Percentiles rank a stretch among this genome's conserved stretches.
Evolutionary conservation across 2,888 invertebrate species (phyloP).

Genomic region (Sphinx pinastri): DNA sequence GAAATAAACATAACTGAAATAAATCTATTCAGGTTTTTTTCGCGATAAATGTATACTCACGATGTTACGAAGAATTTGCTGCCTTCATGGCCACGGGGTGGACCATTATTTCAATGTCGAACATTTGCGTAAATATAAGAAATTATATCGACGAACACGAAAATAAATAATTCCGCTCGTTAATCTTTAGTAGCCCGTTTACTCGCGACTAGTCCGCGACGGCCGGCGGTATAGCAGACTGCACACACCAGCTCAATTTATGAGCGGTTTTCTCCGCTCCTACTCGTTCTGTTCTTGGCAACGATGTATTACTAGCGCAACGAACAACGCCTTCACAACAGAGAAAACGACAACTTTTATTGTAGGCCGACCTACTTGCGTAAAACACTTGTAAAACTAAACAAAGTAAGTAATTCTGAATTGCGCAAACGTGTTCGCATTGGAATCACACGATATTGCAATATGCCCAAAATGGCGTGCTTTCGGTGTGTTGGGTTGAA

Average conservation of each 20-base stretch:
- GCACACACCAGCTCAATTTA: slow-evolving; percentile 12
- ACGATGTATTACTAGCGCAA: slow-evolving; percentile 12
- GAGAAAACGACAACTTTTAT: slow-evolving; percentile 23
- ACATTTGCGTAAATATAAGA: too few relatives aligned
- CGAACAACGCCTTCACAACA: slow-evolving; percentile 9
- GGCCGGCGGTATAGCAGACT: too few relatives aligned
- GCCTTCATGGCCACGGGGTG: too few relatives aligned
- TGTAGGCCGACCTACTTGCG: slow-evolving; percentile 13
- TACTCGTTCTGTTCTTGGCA: slow-evolving; percentile 22
- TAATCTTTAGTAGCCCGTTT: too few relatives aligned
- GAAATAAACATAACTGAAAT: too few relatives aligned
- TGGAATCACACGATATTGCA: slow-evolving; percentile 18
- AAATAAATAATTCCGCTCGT: too few relatives aligned
- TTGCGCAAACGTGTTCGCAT: slow-evolving; percentile 14
- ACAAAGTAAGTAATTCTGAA: slow-evolving; percentile 18
- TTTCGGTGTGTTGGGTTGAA: neutral
- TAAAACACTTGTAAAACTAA: slow-evolving; percentile 16
- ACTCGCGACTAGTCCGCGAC: too few relatives aligned
- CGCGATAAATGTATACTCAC: too few relatives aligned
- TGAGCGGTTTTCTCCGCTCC: slow-evolving; percentile 23
- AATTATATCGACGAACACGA: too few relatives aligned
- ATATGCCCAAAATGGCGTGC: neutral
- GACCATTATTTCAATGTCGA: too few relatives aligned
- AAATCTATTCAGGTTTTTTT: too few relatives aligned
- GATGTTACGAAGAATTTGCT: too few relatives aligned